Evolutionary conservation across 2,113 vertebrate genomes (phyloP).

Genomic region (Amphiprion percula): DNA sequence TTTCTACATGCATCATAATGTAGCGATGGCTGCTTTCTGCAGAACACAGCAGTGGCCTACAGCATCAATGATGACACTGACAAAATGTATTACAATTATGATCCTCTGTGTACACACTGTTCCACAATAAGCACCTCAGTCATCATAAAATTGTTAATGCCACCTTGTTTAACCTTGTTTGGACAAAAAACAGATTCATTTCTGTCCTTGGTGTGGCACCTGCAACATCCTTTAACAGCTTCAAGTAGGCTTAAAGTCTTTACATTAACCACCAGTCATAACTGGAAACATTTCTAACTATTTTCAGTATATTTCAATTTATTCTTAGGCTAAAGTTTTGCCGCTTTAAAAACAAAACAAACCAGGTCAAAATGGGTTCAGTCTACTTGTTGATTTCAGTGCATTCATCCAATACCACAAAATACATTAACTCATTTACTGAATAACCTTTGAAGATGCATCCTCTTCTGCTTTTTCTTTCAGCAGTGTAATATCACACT

Average conservation of each 20-base stretch:
- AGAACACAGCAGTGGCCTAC: neutral
- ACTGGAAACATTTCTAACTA: no score
- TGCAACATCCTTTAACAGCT: constrained; percentile 1
- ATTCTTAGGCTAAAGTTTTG: no score
- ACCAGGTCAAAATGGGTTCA: no score
- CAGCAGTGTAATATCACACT: no score
- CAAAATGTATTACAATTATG: neutral
- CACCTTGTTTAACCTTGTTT: neutral
- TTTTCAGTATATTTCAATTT: no score
- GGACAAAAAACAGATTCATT: constrained; percentile 1
- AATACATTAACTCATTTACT: no score
- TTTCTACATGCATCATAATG: neutral
- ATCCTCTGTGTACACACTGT: neutral
- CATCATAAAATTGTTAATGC: neutral
- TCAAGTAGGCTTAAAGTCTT: neutral
- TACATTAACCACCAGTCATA: no score
- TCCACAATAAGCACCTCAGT: neutral
- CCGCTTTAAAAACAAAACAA: no score
- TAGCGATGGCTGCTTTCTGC: neutral
- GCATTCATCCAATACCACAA: no score
- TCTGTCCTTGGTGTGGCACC: neutral
- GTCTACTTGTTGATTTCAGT: no score
- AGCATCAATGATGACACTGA: neutral
- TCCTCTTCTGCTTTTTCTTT: no score
- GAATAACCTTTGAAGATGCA: no score